Percentiles rank a stretch among this genome's conserved stretches.
These are phyloP conservation scores for Echiichthys vipera DNA, from an alignment of 2,797 vertebrate genomes.

Conservation along the genomic window DNA sequence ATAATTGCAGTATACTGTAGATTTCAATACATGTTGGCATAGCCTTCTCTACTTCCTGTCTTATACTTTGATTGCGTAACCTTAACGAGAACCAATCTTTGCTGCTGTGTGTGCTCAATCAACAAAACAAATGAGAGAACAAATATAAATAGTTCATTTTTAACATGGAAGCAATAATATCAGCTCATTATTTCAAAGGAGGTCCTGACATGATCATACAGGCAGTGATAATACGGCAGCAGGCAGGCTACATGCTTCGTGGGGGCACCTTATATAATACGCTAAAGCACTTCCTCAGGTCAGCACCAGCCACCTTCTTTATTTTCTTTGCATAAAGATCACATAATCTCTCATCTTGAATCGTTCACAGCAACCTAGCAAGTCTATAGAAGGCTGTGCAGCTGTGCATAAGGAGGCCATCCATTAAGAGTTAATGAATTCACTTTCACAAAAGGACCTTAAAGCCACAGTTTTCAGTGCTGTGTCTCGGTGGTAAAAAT, in stretches of 20 bases:
- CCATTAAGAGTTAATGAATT: constrained; percentile 88
- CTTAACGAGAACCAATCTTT: not conserved
- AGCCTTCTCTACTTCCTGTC: not conserved
- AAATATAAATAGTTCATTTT: not conserved
- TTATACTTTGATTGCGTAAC: not conserved
- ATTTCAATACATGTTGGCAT: not conserved
- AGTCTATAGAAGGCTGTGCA: constrained; percentile 62
- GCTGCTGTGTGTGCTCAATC: not conserved
- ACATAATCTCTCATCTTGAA: constrained; percentile 46
- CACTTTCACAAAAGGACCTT: constrained; percentile 86
- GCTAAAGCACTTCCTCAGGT: constrained; percentile 60
- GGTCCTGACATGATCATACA: constrained; percentile 1
- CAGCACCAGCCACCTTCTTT: constrained; percentile 53
- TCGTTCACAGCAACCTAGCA: constrained; percentile 60
- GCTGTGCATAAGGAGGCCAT: constrained; percentile 73
- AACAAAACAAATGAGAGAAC: not conserved
- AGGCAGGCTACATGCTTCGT: constrained; percentile 14
- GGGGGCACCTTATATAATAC: constrained; percentile 54
- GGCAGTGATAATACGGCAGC: constrained; percentile 19
- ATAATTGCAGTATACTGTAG: not conserved
- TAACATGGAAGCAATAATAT: not conserved
- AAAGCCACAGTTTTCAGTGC: constrained; percentile 82
- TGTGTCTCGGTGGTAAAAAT: constrained; percentile 84
- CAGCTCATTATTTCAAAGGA: not conserved
- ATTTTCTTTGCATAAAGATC: constrained; percentile 52